Conservation (phyloP, 37 sponge, comb jelly and placozoan genomes). For the Corticium candelabrum region DNA sequence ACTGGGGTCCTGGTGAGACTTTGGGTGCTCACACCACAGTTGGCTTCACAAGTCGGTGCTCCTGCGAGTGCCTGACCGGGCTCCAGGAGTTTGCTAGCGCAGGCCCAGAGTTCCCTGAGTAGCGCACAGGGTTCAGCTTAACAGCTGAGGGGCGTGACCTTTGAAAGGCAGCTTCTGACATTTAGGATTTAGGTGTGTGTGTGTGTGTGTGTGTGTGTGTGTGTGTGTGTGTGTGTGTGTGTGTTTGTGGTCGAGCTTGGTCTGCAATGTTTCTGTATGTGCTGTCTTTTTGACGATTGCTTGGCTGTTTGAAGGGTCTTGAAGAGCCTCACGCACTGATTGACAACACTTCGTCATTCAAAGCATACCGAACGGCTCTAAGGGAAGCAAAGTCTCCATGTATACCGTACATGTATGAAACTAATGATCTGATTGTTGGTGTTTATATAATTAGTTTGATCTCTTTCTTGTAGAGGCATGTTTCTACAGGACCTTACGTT, state of each 20-base stretch:
- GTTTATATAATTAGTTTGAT: background rate
- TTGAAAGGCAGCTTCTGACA: too few species aligned
- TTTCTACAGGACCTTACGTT: constrained; percentile 35
- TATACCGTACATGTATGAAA: constrained; percentile 84
- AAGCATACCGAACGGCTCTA: constrained; percentile 76
- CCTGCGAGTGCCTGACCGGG: too few species aligned
- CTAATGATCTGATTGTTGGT: background rate
- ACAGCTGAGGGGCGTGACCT: too few species aligned
- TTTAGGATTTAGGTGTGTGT: too few species aligned
- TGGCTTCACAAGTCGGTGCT: too few species aligned
- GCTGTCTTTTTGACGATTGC: background rate
- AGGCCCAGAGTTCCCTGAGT: too few species aligned
- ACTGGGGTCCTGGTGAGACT: too few species aligned
- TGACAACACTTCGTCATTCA: constrained; percentile 72
- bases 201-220: background rate
- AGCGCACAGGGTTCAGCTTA: background rate
- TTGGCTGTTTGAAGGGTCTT: constrained; percentile 33
- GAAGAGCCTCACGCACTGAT: constrained; percentile 70
- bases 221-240: background rate
- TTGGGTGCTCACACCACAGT: too few species aligned
- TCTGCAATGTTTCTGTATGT: background rate
- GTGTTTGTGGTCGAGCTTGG: too few species aligned
- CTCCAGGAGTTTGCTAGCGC: too few species aligned
- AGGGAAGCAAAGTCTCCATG: constrained; percentile 65
- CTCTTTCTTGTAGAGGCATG: constrained; percentile 14